Base-by-base conservation (phyloP, 1,140 invertebrate genomes). In the Nautilus pompilius region DNA sequence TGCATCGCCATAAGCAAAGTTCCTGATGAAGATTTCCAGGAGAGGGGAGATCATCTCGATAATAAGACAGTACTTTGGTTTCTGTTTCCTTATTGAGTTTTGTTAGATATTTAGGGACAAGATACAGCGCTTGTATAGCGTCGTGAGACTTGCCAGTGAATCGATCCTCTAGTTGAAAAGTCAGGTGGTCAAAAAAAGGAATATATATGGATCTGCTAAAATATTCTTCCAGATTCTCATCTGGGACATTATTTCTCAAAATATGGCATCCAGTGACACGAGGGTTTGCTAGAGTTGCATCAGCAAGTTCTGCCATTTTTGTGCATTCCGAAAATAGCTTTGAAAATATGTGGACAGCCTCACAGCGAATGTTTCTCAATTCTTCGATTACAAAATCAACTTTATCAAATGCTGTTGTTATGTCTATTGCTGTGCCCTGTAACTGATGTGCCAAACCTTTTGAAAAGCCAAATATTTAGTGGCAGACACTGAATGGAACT, bases 161-260 rank as follows among this genome's bases (percentile, higher is more conserved):
- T n/a, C n/a, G n/a, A n/a, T n/a, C n/a, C n/a, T n/a, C n/a, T n/a
- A n/a, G n/a, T n/a, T n/a, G n/a, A n/a, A n/a, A n/a, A n/a, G n/a
- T n/a, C n/a, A n/a, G n/a, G n/a, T n/a, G n/a, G n/a, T n/a, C 67
- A 8, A 68, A 29, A 57, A 57, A 66, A 10, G 69, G 63, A 6
- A 70, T 20, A 29, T n/a, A 68, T 8, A 66, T 58, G 26, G 60
- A 36, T n/a, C 64, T n/a, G 15, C 33, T 48, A 29, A 60, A 69
- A 28, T 69, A 69, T 28, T 58, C 33, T 57, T 67, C 58, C 22
- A 53, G 17, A 24, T n/a, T 36, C 22, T 24, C 10, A 3, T 62
- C 56, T 20, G 64, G 62, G 5, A 66, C 48, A 30, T 69, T 69
- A 24, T 24, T 67, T 46, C 67, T 34, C 22, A 65, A 62, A 29